Base-by-base conservation (phyloP, 2,797 vertebrate genomes). In the Tinamus major region DNA sequence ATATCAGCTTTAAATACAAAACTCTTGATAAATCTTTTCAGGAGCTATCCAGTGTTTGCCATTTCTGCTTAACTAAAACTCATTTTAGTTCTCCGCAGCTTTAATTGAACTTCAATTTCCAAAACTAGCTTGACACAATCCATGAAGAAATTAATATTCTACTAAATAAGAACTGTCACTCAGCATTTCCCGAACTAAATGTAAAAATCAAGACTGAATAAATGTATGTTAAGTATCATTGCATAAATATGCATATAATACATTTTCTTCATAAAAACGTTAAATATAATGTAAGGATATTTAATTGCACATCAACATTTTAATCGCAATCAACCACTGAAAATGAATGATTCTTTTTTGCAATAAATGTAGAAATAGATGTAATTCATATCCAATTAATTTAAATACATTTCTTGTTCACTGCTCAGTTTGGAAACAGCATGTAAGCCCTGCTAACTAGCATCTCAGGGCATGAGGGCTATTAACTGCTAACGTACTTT, bases 131-230 rank as follows among this genome's bases (percentile, higher is more conserved):
- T 94, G 91, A 94, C 84, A 94, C 51, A 93, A 94, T 78, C 88
- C 92, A 96, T 61, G 58, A 89, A 94, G 53, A 93, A 96, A 94
- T 95, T 94, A 96, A 94, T 83, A 94, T 87, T 87, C 92, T 82
- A 78, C 86, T 95, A 93, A 96, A 93, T 89, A 94, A 86, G 88
- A 95, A 94, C 94, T 96, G 95, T 94, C 94, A 96, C 88, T 95
- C 95, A 94, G 64, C 81, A 96, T 95, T 96, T 95, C 79, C 88
- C 89, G 87, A 92, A 88, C 71, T 87, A 93, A 95, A 92, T 85
- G 92, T 71, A 96, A 96, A 96, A 96, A 95, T 96, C 93, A 94
- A 95, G 91, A 84, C 51, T 95, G 95, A 94, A 96, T 95, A 96
- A 96, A 95, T 95, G 77, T 92, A 88, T 91, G 90, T 51, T 90